A percentile compares a stretch with the other conserved stretches of the same genome.
Conservation (phyloP, 2,113 vertebrate species). For the Oceanites oceanicus region DNA sequence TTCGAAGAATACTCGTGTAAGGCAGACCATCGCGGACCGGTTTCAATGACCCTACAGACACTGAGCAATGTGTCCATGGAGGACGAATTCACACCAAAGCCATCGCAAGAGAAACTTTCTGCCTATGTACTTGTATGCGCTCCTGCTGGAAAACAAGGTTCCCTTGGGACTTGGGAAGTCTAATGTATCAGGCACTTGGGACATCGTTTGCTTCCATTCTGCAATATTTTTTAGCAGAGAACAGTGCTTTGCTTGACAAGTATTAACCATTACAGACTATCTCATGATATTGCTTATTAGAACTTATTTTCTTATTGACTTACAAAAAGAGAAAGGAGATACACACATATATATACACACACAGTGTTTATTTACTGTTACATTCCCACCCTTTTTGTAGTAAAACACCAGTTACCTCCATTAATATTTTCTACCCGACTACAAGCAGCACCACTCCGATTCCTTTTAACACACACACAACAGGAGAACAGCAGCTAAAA, state of each 20-base stretch:
- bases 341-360: rapidly evolving
- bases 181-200: not conserved
- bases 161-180: not conserved
- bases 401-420: not conserved
- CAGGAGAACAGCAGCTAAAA: not conserved
- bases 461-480: not conserved
- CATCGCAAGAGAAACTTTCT: no score
- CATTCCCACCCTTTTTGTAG: not conserved
- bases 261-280: not conserved
- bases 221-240: not conserved
- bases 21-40: not conserved
- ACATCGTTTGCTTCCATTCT: not conserved
- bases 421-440: not conserved
- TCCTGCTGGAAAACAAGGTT: not conserved
- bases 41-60: not conserved
- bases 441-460: not conserved
- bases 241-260: not conserved
- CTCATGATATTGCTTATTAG: not conserved
- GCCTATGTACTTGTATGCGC: rapidly evolving
- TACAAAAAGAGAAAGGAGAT: not conserved
- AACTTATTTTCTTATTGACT: not conserved
- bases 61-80: rapidly evolving
- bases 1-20: not conserved
- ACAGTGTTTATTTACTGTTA: not conserved
- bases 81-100: not conserved